Base-by-base conservation (phyloP, 2,888 invertebrate species). In the Drosophila trichaetosa region DNA sequence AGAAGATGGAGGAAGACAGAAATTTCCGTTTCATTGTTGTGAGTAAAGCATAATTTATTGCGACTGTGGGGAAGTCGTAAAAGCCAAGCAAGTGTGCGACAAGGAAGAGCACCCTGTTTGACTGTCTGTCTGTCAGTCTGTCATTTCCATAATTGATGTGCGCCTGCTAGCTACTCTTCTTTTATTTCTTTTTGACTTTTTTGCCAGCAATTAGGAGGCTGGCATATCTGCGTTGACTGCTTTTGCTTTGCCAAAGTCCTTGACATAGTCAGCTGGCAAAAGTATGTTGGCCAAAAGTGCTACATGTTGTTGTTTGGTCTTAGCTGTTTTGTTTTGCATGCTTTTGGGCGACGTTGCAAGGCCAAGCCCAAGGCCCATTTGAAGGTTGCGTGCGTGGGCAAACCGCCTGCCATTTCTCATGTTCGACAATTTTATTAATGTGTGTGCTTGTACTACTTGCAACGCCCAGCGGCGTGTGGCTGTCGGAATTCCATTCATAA, bases 371-470 rank as follows among this genome's bases (percentile, higher is more conserved):
- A 76, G 69, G 52, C 54, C 46, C 56, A 48, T 62, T 18, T 75
- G 84, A 84, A 84, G 84, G 86, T 79, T 84, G 86, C 84, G 82
- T 86, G 86, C 69, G 59, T 77, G 57, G 52, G 61, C 29, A 52
- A 13, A 21, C 24, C 18, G 40, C 34, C 57, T 59, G 56, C 57
- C 73, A 60, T 51, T 53, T 63, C 74, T 64, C 77, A 71, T 81
- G 77, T 84, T 85, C 87, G 85, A 87, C 87, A 83, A 81, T 87
- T 85, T 85, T 84, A 85, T 85, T 87, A 85, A 85, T 87, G 85
- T 67, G 81, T 54, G n/a, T 38, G 38, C 38, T 40, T 57, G 56
- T 57, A 21, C 82, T 69, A 31, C 82, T 77, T 82, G 79, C 84
- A 82, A 79, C 85, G 75, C 84, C 74, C 69, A 13, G 33, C 68